Conservation (phyloP, 2,797 vertebrate species). For the Pterois miles region DNA sequence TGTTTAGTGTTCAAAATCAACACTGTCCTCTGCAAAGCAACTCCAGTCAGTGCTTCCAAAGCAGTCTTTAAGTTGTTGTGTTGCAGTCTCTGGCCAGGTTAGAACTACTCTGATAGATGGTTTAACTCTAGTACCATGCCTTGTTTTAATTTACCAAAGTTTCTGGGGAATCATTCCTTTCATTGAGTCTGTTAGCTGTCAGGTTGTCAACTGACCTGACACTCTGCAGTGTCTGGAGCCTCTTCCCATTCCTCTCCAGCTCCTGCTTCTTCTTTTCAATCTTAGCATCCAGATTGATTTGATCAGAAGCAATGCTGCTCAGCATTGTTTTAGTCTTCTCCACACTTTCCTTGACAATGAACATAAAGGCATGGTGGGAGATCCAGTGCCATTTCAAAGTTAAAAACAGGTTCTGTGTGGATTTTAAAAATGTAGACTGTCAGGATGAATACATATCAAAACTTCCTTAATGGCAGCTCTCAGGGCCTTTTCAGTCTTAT, state of each 20-base stretch:
- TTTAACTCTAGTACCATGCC: no score
- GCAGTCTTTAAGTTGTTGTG: no score
- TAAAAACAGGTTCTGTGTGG: neutral
- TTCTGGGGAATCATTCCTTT: neutral
- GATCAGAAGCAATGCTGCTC: conserved; percentile 89
- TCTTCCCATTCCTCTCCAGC: conserved; percentile 93
- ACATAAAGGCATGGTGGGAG: conserved; percentile 14
- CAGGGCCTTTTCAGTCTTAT: conserved; percentile 92
- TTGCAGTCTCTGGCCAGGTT: no score
- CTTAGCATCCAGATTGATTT: conserved; percentile 91
- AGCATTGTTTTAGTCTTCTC: conserved; percentile 93
- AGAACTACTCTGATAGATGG: no score
- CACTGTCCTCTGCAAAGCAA: no score
- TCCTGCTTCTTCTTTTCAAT: conserved; percentile 95
- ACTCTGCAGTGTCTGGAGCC: conserved; percentile 93
- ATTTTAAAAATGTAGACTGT: neutral
- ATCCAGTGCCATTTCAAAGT: neutral
- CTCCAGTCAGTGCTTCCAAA: no score
- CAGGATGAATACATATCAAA: conserved; percentile 81
- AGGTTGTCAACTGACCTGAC: conserved; percentile 85
- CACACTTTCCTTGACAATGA: conserved; percentile 83
- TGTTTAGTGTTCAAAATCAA: no score
- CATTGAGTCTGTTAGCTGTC: neutral
- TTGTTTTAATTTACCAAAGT: neutral
- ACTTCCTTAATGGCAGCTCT: conserved; percentile 89